A percentile compares a stretch with the other conserved stretches of the same genome.
Conservation (phyloP, 2,113 vertebrate genomes). For the Sardina pilchardus region DNA sequence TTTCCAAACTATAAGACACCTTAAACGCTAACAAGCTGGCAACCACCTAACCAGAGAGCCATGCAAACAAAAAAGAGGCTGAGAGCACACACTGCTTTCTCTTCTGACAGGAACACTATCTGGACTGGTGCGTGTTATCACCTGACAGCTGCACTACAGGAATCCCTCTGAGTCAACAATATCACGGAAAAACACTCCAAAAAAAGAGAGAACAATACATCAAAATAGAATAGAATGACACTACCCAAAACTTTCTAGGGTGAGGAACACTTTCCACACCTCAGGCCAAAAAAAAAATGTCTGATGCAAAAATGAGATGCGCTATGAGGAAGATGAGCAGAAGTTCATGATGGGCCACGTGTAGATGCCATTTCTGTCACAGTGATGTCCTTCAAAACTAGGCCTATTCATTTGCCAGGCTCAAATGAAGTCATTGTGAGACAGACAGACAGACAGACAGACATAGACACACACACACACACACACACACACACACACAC, state of each 20-base stretch:
- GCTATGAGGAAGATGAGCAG: neutral
- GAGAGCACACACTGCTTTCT: neutral
- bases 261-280: neutral
- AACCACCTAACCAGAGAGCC: neutral
- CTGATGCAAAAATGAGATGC: neutral
- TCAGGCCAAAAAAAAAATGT: neutral
- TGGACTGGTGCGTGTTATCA: neutral
- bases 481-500: slow-evolving; percentile 4
- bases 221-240: neutral
- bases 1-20: slow-evolving; percentile 60
- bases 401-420: neutral
- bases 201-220: neutral
- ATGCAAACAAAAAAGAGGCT: neutral
- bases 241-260: neutral
- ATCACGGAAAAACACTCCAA: neutral
- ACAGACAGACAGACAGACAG: neutral
- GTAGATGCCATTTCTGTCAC: neutral
- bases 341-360: neutral
- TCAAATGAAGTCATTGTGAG: neutral
- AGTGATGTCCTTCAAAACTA: neutral
- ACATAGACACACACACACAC: neutral
- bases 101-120: neutral
- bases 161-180: neutral
- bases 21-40: slow-evolving; percentile 28
- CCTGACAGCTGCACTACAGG: slow-evolving; percentile 6